Conservation (phyloP, 2,888 invertebrate genomes). For the Drosophila borborema region DNA sequence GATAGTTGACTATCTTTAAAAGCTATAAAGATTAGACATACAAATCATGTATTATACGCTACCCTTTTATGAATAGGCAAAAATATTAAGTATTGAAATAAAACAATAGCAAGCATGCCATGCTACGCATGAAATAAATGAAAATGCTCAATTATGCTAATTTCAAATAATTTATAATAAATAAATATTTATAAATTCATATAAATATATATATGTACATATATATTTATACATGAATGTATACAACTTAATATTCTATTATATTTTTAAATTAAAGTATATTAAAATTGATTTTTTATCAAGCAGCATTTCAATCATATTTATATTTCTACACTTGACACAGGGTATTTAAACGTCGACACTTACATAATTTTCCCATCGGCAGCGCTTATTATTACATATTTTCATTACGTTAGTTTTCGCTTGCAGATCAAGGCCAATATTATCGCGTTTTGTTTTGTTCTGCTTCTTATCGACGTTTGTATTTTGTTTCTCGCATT, state of each 20-base stretch:
- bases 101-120: no score
- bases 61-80: not conserved
- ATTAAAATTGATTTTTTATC: not conserved
- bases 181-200: not conserved
- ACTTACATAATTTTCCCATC: no score
- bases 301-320: not conserved
- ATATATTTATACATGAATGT: no score
- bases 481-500: conserved; percentile 40
- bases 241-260: not conserved
- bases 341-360: not conserved
- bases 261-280: not conserved
- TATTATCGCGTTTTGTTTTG: conserved; percentile 33
- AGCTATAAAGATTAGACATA: not conserved
- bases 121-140: no score
- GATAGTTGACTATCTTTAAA: not conserved
- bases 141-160: no score
- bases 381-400: not conserved
- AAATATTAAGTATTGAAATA: not conserved
- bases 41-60: not conserved
- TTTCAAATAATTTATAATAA: not conserved
- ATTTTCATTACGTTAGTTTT: conserved; percentile 4
- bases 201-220: not conserved
- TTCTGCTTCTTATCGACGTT: conserved; percentile 16
- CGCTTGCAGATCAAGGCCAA: conserved; percentile 9
- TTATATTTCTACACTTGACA: not conserved